phyloP scores from a whole-genome alignment of 2,888 invertebrate genomes.

The Hemistola chrysoprasaria region DNA sequence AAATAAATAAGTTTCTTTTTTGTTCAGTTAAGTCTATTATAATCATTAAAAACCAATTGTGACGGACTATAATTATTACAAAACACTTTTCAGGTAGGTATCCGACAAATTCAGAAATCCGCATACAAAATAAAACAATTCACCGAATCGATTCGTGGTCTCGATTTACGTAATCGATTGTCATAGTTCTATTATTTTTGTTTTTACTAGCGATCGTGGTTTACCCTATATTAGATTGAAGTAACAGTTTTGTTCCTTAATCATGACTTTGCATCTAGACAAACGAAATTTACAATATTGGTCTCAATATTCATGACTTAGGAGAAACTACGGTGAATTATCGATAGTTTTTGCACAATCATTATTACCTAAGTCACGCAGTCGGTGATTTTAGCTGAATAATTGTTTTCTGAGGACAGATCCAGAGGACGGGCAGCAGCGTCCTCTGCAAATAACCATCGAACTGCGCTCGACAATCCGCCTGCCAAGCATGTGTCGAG shows the following conservation, averaged over 20 bases:
- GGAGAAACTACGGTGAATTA: slow-evolving; percentile 13
- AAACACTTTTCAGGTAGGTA: slow-evolving; percentile 26
- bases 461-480: too few species aligned
- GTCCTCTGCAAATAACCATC: too few species aligned
- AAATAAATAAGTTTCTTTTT: slow-evolving; percentile 11
- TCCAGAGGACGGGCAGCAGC: too few species aligned
- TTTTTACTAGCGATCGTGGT: slow-evolving; percentile 43
- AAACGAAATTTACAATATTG: slow-evolving; percentile 22
- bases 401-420: neutral
- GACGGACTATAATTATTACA: slow-evolving; percentile 29
- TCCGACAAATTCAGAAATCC: slow-evolving; percentile 48
- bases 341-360: neutral
- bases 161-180: slow-evolving; percentile 56
- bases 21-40: slow-evolving; percentile 2
- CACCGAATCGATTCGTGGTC: slow-evolving; percentile 43
- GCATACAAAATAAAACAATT: slow-evolving; percentile 34
- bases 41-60: slow-evolving; percentile 21
- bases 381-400: slow-evolving; percentile 2
- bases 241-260: slow-evolving; percentile 38
- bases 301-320: slow-evolving; percentile 18
- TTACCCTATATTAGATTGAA: slow-evolving; percentile 38
- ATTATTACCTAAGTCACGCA: slow-evolving; percentile 14
- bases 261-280: slow-evolving; percentile 23
- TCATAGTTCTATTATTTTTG: slow-evolving; percentile 41
- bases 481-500: too few species aligned